Evolutionary conservation across 2,888 invertebrate species (phyloP).

Genomic region (Prosopocoilus inquinatus): DNA sequence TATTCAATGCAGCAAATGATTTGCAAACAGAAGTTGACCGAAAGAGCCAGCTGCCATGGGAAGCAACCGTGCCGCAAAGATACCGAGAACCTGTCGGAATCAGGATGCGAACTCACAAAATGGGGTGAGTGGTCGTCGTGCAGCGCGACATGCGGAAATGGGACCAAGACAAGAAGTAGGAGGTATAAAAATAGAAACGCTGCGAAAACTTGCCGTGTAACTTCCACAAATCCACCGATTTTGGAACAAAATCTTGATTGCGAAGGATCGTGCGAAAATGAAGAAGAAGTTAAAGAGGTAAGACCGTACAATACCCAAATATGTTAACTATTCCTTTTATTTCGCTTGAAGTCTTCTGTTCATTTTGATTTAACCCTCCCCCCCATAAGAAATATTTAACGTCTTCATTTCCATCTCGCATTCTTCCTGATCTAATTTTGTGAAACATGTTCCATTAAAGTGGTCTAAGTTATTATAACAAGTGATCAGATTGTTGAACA

Average conservation of each 20-base stretch:
- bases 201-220: constrained; percentile 61
- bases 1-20: constrained; percentile 57
- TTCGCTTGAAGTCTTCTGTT: too few species aligned
- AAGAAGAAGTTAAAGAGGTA: constrained; percentile 6
- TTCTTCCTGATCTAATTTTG: too few species aligned
- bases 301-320: not conserved
- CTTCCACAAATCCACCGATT: constrained; percentile 46
- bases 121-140: constrained; percentile 82
- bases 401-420: too few species aligned
- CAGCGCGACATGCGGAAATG: constrained; percentile 68
- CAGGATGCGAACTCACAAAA: constrained; percentile 66
- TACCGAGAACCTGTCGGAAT: constrained; percentile 41
- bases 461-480: too few species aligned
- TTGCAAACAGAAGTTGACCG: constrained; percentile 63
- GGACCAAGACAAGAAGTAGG: constrained; percentile 69
- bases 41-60: constrained; percentile 55
- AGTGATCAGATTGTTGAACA: too few species aligned
- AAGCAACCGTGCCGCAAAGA: constrained; percentile 54
- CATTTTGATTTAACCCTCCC: too few species aligned
- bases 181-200: constrained; percentile 63
- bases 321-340: not conserved
- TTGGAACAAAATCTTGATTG: constrained; percentile 55
- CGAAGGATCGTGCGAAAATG: constrained; percentile 33
- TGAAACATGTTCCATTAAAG: too few species aligned
- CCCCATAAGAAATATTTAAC: too few species aligned